These are phyloP conservation scores for Agrilus mali DNA, from an alignment of 2,888 invertebrate species.

Conservation along the genomic window DNA sequence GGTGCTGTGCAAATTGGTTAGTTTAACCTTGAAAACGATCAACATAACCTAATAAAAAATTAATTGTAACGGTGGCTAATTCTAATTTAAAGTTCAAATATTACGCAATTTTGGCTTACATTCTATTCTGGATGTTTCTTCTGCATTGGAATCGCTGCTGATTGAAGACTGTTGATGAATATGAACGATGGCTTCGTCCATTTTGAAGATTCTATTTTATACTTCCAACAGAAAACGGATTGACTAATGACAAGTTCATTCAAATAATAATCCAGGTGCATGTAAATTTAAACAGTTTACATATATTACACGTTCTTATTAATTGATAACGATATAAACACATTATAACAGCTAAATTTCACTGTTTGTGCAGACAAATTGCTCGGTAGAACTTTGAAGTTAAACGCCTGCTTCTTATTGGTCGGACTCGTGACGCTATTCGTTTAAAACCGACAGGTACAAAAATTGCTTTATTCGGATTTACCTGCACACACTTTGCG, in stretches of 20 bases:
- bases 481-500: not conserved
- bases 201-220: constrained; percentile 26
- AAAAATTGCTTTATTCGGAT: constrained; percentile 7
- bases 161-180: constrained; percentile 31
- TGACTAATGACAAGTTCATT: constrained; percentile 6
- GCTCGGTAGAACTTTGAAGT: constrained; percentile 30
- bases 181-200: constrained; percentile 33
- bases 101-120: constrained; percentile 19
- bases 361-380: constrained; percentile 29
- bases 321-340: constrained; percentile 18
- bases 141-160: constrained; percentile 32
- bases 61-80: not conserved
- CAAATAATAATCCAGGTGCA: constrained; percentile 6
- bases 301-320: constrained; percentile 10
- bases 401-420: constrained; percentile 28
- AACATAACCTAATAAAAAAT: constrained; percentile 15
- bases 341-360: constrained; percentile 24
- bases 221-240: constrained; percentile 16
- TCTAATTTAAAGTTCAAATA: no score
- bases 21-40: constrained; percentile 12
- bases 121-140: constrained; percentile 27
- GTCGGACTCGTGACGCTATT: constrained; percentile 14
- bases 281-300: constrained; percentile 13
- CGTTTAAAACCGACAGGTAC: constrained; percentile 23
- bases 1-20: constrained; percentile 5